Conservation (phyloP, 2,888 invertebrate genomes). For the Meiosimyza platycephala region DNA sequence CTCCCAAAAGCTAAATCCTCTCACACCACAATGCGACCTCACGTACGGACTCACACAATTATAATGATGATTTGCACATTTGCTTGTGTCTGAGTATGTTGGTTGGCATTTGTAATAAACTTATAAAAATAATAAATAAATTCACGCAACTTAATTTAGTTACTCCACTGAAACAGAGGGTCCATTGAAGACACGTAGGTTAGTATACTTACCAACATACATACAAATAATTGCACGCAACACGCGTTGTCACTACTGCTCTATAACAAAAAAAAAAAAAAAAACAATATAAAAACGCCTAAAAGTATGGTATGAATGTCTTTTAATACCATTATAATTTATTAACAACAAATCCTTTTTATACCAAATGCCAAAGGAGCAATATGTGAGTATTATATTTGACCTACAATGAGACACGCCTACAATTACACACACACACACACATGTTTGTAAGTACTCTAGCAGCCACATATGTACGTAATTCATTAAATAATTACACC, state of each 20-base stretch:
- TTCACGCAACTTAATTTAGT: conserved; percentile 28
- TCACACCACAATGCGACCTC: background rate
- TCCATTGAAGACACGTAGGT: background rate
- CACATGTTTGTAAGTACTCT: background rate
- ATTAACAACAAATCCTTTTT: conserved; percentile 28
- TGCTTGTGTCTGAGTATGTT: background rate
- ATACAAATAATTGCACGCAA: conserved; percentile 34
- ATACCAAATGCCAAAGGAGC: conserved; percentile 1
- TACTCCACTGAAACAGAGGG: background rate
- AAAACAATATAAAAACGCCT: conserved; percentile 16
- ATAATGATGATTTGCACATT: conserved; percentile 21
- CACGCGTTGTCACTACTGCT: conserved; percentile 33
- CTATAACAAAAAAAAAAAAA: conserved; percentile 5
- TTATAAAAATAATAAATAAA: conserved; percentile 23
- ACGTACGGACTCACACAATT: background rate
- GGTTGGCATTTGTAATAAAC: conserved; percentile 1
- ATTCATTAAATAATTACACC: conserved; percentile 24
- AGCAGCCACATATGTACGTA: conserved; percentile 11
- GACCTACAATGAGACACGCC: background rate
- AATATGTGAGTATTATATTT: background rate
- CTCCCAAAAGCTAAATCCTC: too few species aligned
- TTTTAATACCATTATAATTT: conserved; percentile 31
- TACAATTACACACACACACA: background rate
- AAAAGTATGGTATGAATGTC: conserved; percentile 13
- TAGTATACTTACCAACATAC: background rate